Conservation (phyloP, 2,797 vertebrate genomes). For the Sebastes itinus region DNA sequence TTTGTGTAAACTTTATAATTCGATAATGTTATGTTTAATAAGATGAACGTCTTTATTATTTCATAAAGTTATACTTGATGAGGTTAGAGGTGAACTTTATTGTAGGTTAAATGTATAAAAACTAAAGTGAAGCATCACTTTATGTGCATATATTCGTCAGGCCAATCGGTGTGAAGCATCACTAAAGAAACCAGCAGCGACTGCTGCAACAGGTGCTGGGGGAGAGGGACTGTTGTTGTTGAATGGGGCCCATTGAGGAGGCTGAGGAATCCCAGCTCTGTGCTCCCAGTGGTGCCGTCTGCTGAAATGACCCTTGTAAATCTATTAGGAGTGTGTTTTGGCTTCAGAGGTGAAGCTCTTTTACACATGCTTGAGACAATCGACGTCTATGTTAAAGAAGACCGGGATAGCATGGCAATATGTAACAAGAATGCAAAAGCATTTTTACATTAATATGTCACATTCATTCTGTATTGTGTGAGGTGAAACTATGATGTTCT, state of each 20-base stretch:
- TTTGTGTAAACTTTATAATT: not conserved
- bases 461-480: not conserved
- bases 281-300: constrained; percentile 60
- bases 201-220: constrained; percentile 75
- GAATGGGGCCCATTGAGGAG: constrained; percentile 62
- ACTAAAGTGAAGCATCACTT: not conserved
- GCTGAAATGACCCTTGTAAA: constrained; percentile 75
- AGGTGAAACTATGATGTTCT: not conserved
- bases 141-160: not conserved
- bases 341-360: constrained; percentile 64
- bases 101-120: not conserved
- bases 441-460: not conserved
- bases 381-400: constrained; percentile 41
- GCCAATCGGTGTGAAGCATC: constrained; percentile 6
- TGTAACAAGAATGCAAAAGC: not conserved
- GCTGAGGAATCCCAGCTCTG: constrained; percentile 65
- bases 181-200: constrained; percentile 59
- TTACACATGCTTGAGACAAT: constrained; percentile 57
- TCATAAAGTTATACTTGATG: not conserved
- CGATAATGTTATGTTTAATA: not conserved
- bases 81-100: not conserved
- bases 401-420: not conserved
- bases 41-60: not conserved
- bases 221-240: constrained; percentile 65
- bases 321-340: constrained; percentile 65